Percentiles rank a stretch among this genome's conserved stretches.
phyloP scores from a whole-genome alignment of 2,888 invertebrate genomes.

The Lasius platythorax region DNA sequence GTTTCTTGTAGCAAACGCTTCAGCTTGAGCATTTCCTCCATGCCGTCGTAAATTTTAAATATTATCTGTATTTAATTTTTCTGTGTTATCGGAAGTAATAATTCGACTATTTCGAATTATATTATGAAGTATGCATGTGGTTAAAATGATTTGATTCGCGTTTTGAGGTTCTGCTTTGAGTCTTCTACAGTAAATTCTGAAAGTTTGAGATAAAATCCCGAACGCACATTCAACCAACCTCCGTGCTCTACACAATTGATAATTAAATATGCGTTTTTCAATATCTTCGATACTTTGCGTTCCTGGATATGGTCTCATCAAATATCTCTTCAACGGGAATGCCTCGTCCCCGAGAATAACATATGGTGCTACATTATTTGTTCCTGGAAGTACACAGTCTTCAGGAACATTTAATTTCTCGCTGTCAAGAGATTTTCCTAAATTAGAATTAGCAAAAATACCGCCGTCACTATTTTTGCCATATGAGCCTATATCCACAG shows the following conservation, averaged over 20 bases:
- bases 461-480: not conserved
- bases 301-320: not conserved
- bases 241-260: not conserved
- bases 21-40: not conserved
- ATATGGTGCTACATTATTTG: not conserved
- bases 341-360: not conserved
- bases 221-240: not conserved
- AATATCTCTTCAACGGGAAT: not conserved
- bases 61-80: not conserved
- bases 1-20: not conserved
- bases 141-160: not conserved
- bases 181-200: not conserved
- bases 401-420: constrained; percentile 11
- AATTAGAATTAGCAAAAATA: not conserved
- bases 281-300: not conserved
- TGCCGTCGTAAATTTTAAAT: not conserved
- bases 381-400: not conserved
- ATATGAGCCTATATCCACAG: not conserved
- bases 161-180: not conserved
- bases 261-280: not conserved
- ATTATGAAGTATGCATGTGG: not conserved
- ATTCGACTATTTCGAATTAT: not conserved
- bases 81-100: not conserved
- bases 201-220: not conserved
- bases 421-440: not conserved